These are phyloP conservation scores for Azorinus chamasolen DNA, from an alignment of 2,888 invertebrate species.

Conservation along the genomic window DNA sequence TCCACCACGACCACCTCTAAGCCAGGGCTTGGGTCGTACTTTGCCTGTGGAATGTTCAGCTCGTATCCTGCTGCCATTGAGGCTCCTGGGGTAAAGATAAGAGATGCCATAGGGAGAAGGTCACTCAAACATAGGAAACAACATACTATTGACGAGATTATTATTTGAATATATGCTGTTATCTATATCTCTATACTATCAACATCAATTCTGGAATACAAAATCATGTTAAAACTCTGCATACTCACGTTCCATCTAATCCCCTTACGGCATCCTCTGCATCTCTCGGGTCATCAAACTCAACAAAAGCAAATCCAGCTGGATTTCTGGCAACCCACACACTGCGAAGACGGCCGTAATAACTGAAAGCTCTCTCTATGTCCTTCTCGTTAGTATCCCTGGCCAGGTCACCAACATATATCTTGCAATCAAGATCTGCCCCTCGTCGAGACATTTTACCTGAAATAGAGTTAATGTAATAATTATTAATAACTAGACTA, in stretches of 20 bases:
- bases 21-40: constrained; percentile 84
- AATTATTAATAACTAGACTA: too few species aligned
- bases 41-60: constrained; percentile 97
- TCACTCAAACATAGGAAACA: too few species aligned
- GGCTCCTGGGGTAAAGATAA: constrained; percentile 79
- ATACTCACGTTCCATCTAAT: constrained; percentile 86
- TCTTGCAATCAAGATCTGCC: constrained; percentile 88
- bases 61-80: constrained; percentile 95
- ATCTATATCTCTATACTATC: too few species aligned
- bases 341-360: constrained; percentile 95
- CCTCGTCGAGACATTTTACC: constrained; percentile 58
- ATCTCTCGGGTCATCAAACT: constrained; percentile 85
- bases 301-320: constrained; percentile 89
- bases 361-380: constrained; percentile 93
- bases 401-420: constrained; percentile 96
- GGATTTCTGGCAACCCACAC: constrained; percentile 98
- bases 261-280: constrained; percentile 87
- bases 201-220: too few species aligned
- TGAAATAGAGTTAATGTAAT: too few species aligned
- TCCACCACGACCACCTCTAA: constrained; percentile 76
- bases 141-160: too few species aligned
- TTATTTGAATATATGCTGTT: too few species aligned
- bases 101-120: too few species aligned
- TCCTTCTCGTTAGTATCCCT: constrained; percentile 96
- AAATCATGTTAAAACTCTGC: too few species aligned